phyloP scores from a whole-genome alignment of 1,140 invertebrate genomes.

The Pseudomyrmex pallidus region DNA sequence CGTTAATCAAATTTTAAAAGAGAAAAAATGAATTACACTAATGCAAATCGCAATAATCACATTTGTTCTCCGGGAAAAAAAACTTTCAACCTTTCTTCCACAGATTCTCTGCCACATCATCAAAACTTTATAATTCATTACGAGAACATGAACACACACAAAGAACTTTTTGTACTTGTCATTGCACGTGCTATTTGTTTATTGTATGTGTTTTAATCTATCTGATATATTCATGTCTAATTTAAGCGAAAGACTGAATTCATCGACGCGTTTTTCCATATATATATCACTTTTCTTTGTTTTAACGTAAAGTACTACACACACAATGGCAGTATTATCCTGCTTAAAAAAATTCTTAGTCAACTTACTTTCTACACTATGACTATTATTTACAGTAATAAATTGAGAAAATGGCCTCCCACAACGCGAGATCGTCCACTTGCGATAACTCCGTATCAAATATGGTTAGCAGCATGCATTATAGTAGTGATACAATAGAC shows the following conservation, averaged over 20 bases:
- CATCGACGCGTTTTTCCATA: constrained; percentile 50
- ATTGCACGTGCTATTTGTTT: constrained; percentile 40
- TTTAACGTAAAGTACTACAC: constrained; percentile 79
- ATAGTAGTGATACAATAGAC: constrained; percentile 37
- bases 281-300: constrained; percentile 64
- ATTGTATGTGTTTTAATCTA: constrained; percentile 49
- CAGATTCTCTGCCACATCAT: constrained; percentile 1
- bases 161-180: constrained; percentile 46
- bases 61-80: constrained; percentile 44
- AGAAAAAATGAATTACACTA: constrained; percentile 5
- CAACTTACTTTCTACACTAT: constrained; percentile 72
- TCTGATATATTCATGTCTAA: constrained; percentile 9
- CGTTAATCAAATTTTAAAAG: constrained; percentile 50
- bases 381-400: constrained; percentile 81
- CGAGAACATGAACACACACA: constrained; percentile 1
- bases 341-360: constrained; percentile 78
- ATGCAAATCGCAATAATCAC: constrained; percentile 47
- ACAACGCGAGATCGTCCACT: constrained; percentile 77
- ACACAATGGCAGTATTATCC: constrained; percentile 82
- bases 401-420: constrained; percentile 77
- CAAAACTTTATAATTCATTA: constrained; percentile 19
- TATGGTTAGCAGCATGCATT: constrained; percentile 10
- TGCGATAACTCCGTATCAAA: constrained; percentile 56
- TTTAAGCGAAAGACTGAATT: constrained; percentile 68
- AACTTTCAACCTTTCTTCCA: constrained; percentile 43